phyloP scores from a whole-genome alignment of 2,888 invertebrate species.

The Callinectes sapidus region DNA sequence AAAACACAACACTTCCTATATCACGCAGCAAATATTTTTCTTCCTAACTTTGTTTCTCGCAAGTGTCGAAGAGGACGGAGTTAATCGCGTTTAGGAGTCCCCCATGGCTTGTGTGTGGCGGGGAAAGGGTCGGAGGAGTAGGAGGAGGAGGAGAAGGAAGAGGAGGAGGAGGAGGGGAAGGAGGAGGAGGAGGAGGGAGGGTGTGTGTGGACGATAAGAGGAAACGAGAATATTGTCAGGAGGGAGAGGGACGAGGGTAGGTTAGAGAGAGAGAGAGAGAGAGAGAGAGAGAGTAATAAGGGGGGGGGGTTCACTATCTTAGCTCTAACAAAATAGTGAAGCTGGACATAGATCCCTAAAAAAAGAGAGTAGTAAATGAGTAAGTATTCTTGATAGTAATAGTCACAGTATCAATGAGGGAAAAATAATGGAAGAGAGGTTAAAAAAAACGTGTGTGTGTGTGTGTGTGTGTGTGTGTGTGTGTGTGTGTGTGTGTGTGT shows the following conservation, averaged over 20 bases:
- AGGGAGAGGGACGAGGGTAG: neutral
- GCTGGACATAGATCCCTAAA: no score
- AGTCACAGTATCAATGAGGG: no score
- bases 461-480: no score
- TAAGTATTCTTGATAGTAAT: no score
- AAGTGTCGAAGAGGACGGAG: conserved; percentile 26
- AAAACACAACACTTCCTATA: neutral
- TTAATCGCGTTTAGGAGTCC: conserved; percentile 11
- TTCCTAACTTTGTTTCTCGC: neutral
- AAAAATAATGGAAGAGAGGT: no score
- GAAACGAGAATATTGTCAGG: conserved; percentile 9
- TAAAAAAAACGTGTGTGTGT: neutral
- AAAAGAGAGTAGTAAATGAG: no score
- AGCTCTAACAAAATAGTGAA: no score
- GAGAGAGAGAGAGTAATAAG: neutral
- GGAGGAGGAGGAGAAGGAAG: neutral
- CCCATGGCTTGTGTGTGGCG: neutral
- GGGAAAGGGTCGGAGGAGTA: neutral
- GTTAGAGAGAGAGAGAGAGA: conserved; percentile 20
- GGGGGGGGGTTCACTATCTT: no score
- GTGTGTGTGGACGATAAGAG: neutral
- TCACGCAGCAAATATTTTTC: neutral
- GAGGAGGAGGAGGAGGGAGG: neutral
- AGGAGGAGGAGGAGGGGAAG: neutral
- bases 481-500: neutral